These are phyloP conservation scores for Bradypodion pumilum DNA, from an alignment of 2,797 vertebrate species.

Conservation along the genomic window DNA sequence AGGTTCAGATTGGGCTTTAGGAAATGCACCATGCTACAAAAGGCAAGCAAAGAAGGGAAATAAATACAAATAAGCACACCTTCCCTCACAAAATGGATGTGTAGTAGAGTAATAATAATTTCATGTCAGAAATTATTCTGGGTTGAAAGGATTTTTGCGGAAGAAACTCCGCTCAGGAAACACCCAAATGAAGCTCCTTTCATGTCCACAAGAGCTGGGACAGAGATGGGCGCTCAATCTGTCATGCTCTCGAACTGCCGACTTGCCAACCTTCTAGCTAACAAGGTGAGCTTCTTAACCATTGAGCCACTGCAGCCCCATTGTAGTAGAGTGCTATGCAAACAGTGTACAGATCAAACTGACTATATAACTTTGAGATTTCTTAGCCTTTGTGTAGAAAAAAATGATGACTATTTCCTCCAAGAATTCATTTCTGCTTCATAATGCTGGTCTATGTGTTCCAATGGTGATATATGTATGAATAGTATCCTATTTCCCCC, in stretches of 20 bases:
- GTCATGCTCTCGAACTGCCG: no score
- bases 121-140: no score
- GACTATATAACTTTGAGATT: neutral
- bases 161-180: no score
- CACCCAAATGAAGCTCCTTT: no score
- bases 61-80: neutral
- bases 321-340: neutral
- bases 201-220: no score
- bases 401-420: neutral
- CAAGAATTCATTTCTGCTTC: neutral
- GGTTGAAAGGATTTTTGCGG: no score
- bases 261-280: no score
- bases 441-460: neutral
- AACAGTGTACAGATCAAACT: neutral
- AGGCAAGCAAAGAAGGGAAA: neutral
- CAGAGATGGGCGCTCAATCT: no score
- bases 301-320: no score
- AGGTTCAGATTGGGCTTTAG: slow-evolving; percentile 74
- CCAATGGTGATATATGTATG: neutral
- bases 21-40: slow-evolving; percentile 77
- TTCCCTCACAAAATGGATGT: no score
- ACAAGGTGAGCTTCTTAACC: no score
- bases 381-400: neutral
- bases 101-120: no score
- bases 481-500: neutral